Percentiles rank a stretch among this genome's conserved stretches.
Evolutionary conservation across 2,113 vertebrate genomes (phyloP).

Genomic region (Microcebus griseorufus): DNA sequence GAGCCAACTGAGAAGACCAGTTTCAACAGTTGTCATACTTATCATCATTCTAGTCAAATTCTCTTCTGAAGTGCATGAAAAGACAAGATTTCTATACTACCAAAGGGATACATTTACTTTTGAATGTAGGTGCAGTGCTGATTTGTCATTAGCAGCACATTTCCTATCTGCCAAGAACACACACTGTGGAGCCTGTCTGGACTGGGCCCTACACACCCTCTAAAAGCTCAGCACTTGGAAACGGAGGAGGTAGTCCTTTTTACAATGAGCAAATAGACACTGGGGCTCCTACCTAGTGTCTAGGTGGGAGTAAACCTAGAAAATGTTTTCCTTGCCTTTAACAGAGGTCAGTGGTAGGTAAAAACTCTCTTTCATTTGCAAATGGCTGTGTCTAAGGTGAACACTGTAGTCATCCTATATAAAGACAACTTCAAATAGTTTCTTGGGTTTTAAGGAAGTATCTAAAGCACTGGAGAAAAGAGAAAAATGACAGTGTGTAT

Average conservation of each 20-base stretch:
- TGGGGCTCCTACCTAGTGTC: neutral
- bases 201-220: too few species aligned
- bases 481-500: neutral
- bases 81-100: neutral
- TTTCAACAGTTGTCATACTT: neutral
- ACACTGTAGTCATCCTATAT: neutral
- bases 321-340: neutral
- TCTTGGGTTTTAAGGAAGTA: slow-evolving; percentile 27
- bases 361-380: neutral
- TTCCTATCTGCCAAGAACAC: neutral
- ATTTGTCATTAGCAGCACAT: neutral
- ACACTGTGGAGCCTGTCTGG: neutral
- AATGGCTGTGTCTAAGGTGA: neutral
- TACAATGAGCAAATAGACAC: neutral
- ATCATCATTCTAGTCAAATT: neutral
- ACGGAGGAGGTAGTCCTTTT: neutral
- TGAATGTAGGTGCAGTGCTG: neutral
- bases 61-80: neutral
- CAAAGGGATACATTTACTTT: neutral
- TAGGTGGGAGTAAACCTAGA: neutral
- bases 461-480: neutral
- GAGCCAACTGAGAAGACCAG: neutral
- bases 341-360: neutral
- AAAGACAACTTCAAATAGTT: neutral
- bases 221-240: neutral